Percentiles rank a stretch among this genome's conserved stretches.
Evolutionary conservation across 2,113 vertebrate species (phyloP).

Genomic region (Globicephala melas): DNA sequence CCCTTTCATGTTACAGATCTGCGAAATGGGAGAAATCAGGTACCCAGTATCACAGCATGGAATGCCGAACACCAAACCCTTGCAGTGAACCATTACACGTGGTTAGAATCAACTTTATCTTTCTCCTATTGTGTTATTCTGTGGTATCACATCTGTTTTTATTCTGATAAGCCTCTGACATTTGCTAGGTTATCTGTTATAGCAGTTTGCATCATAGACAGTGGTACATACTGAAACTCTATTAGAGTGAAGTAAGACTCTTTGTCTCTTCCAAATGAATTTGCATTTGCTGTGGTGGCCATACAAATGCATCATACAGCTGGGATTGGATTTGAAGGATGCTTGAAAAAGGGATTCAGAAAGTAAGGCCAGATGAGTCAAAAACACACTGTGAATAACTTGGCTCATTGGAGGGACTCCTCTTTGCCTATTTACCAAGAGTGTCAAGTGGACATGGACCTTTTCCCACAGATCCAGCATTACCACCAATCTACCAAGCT

Average conservation of each 20-base stretch:
- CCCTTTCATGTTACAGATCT: neutral
- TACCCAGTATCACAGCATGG: no score
- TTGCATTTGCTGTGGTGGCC: neutral
- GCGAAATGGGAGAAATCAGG: neutral
- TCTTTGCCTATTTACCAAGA: neutral
- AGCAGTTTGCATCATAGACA: neutral
- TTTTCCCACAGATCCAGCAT: neutral
- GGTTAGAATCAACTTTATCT: neutral
- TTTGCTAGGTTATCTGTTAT: neutral
- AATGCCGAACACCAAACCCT: neutral
- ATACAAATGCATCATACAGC: neutral
- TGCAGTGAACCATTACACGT: neutral
- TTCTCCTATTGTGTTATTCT: neutral
- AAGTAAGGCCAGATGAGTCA: neutral
- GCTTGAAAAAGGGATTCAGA: neutral
- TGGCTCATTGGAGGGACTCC: neutral
- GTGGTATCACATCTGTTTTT: neutral
- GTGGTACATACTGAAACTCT: neutral
- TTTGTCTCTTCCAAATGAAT: neutral
- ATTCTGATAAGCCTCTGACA: neutral
- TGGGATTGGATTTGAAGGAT: neutral
- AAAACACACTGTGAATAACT: neutral
- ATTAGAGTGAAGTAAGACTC: neutral
- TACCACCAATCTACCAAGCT: neutral
- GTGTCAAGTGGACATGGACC: neutral